phyloP scores from a whole-genome alignment of 1,140 invertebrate genomes.

The Cotesia chilonis region DNA sequence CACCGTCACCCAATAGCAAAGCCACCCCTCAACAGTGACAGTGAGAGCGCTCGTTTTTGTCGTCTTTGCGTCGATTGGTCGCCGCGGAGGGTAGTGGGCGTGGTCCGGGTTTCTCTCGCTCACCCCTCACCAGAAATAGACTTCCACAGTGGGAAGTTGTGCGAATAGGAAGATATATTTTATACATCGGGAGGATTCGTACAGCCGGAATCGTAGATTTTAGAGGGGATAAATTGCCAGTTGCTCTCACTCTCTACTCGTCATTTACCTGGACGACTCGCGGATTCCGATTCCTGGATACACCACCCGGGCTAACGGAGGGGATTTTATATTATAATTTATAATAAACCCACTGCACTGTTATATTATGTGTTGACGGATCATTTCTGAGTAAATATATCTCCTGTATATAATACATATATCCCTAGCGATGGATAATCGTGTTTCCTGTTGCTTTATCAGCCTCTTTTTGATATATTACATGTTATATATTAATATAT shows the following conservation, averaged over 20 bases:
- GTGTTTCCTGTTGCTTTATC: too few species aligned
- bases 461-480: too few species aligned
- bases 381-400: too few species aligned
- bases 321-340: too few species aligned
- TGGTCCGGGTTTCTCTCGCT: slow-evolving; percentile 39
- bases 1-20: slow-evolving; percentile 40
- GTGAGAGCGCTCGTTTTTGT: slow-evolving; percentile 46
- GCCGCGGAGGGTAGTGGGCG: slow-evolving; percentile 51
- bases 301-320: too few species aligned
- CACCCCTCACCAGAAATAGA: slow-evolving; percentile 5
- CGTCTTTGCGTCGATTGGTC: slow-evolving; percentile 48
- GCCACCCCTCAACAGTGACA: slow-evolving; percentile 47
- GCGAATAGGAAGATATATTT: too few species aligned
- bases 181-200: slow-evolving; percentile 7
- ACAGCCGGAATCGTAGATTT: not conserved
- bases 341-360: too few species aligned
- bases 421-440: too few species aligned
- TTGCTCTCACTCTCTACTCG: slow-evolving; percentile 41
- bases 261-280: slow-evolving; percentile 29
- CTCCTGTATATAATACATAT: too few species aligned
- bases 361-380: too few species aligned
- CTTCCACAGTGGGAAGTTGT: too few species aligned
- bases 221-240: slow-evolving; percentile 22
- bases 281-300: not conserved
- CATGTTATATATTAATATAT: too few species aligned